These are phyloP conservation scores for Leptopilina myrica DNA, from an alignment of 2,888 invertebrate species.

Conservation along the genomic window DNA sequence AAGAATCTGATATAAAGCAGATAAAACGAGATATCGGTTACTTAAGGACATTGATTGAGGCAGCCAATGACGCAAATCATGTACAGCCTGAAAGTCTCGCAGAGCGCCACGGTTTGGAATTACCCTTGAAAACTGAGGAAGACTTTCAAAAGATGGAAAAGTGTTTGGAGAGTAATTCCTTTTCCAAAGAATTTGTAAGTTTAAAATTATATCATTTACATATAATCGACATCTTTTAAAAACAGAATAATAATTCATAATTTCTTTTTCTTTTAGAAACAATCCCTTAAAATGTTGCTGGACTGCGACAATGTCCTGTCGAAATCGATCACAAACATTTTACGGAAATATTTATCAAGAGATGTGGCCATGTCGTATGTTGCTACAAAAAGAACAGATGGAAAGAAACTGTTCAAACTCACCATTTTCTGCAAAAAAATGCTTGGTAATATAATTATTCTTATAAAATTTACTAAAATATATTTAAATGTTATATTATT, in stretches of 20 bases:
- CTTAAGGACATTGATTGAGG: not conserved
- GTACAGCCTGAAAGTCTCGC: not conserved
- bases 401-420: too few species aligned
- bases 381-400: too few species aligned
- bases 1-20: slow-evolving; percentile 2
- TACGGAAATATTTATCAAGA: too few species aligned
- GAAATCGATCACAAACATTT: too few species aligned
- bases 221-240: not conserved
- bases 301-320: too few species aligned
- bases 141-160: not conserved
- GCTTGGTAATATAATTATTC: too few species aligned
- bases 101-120: not conserved
- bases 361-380: too few species aligned
- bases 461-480: too few species aligned
- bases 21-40: slow-evolving; percentile 3
- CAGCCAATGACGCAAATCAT: not conserved
- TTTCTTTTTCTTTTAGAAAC: too few species aligned
- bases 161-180: not conserved
- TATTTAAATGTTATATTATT: too few species aligned
- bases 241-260: not conserved
- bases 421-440: too few species aligned
- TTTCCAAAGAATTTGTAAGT: slow-evolving; percentile 14
- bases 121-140: not conserved
- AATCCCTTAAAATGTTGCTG: too few species aligned
- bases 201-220: not conserved